Base-by-base conservation (phyloP, 2,888 invertebrate genomes). In the Xestia c-nigrum region DNA sequence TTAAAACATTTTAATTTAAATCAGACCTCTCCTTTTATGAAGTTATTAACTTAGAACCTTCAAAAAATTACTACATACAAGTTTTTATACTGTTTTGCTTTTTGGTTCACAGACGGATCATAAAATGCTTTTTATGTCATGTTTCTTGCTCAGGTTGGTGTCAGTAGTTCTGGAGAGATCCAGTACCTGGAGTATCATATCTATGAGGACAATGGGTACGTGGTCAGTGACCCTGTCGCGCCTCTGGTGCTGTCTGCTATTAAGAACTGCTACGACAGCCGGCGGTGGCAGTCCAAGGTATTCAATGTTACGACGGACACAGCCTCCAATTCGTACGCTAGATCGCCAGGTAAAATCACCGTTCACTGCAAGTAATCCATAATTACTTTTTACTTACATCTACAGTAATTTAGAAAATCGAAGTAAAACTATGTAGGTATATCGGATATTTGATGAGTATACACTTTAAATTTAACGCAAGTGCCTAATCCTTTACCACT, bases 141-240 rank as follows among this genome's bases (percentile, higher is more conserved):
- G 16, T 43, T 43, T 9, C 21, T 43, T 57, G 64, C n/a, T 70
- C 84, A 95, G 95, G 91, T 96, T 16, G 98, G 97, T 7, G 97
- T 97, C 0, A 96, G 97, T 87, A 94, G 97, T 52, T 93, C 97
- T 0, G 98, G 98, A 1, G 97, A 97, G 72, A 98, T 98, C 70
- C 97, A 98, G 71, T 97, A 97, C 75, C 86, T 99, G 47, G 97
- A 97, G 74, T 96, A 95, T 65, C 94, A 94, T 19, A 88, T 97
- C 43, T 97, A 97, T 76, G 93, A 96, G 73, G 97, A 98, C 88
- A 94, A 95, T 68, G 98, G 98, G 0, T 96, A 94, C 68, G 88
- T 92, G 0, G 86, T 94, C 0, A 97, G 97, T 84, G 98, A 98
- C 81, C 88, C 94, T 0, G 88, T 97, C 5, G 87, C 93, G 0